Evolutionary conservation across 2,113 vertebrate genomes (phyloP), one percentile per base, ranked within the genome.

Genomic region (Tragelaphus strepsiceros): DNA sequence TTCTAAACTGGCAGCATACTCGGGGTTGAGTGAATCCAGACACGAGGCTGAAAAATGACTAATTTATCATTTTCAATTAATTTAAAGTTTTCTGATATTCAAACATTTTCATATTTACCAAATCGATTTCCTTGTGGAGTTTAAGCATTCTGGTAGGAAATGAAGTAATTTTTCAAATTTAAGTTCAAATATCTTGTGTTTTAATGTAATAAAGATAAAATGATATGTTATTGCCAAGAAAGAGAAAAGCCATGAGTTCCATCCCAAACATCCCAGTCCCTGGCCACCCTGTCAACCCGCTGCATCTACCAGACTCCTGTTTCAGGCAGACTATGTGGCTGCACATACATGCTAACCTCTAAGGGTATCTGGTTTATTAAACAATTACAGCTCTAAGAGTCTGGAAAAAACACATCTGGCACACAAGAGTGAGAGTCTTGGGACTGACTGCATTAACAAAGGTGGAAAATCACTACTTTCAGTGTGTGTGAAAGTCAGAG

Each of bases 381-480:
- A 96, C 96, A 98, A 98, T 98, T 97, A 98, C 24, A 1, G 13
- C 78, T 98, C 80, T 46, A 92, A 97, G 93, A 97, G 90, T 46
- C 0, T 7, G 80, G 54, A 77, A 98, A 98, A 98, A 97, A 32
- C 89, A 98, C 97, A 98, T 98, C 97, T 98, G 98, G 98, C 91
- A 95, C 91, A 80, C 46, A 59, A 96, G 91, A 2, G 54, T 92
- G 97, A 91, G 94, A 97, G 88, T 96, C 94, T 82, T 54, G 96
- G 96, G 97, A 98, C 64, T 0, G 0, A 82, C 51, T 74, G 87
- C 88, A 84, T 83, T 97, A 96, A 81, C 32, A 81, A 97, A 94
- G 11, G 58, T 96, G 28, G 35, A 96, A 94, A 97, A 21, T 90
- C 28, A 91, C 56, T 80, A 32, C 51, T 88, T 89, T 62, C 78